phyloP scores from a whole-genome alignment of 2,888 invertebrate genomes.

The Fragum whitleyi region DNA sequence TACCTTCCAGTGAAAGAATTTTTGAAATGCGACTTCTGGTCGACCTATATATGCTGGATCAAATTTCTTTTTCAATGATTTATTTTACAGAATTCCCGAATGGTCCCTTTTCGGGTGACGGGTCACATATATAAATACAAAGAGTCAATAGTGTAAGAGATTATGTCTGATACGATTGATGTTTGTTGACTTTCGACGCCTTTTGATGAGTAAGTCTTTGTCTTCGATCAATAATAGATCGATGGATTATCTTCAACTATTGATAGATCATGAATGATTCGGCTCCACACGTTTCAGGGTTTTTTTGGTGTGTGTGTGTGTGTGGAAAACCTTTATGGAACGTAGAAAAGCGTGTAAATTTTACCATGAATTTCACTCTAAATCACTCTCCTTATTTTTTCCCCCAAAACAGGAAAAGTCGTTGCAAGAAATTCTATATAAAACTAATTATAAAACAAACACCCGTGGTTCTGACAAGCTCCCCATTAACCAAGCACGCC shows the following conservation, averaged over 20 bases:
- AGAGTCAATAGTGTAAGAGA: conserved; percentile 10
- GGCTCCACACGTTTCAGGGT: too few species aligned
- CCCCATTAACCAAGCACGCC: conserved; percentile 23
- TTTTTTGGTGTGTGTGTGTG: too few species aligned
- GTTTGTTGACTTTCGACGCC: conserved; percentile 5
- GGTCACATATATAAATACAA: conserved; percentile 4
- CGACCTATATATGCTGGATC: too few species aligned
- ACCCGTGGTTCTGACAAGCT: conserved; percentile 24
- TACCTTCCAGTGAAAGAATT: too few species aligned
- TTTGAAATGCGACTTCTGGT: too few species aligned
- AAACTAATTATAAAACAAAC: conserved; percentile 30
- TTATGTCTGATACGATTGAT: conserved; percentile 8
- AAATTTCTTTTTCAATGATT: too few species aligned
- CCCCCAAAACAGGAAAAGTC: not conserved
- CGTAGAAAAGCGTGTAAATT: too few species aligned
- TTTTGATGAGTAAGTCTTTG: conserved; percentile 9
- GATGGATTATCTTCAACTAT: conserved; percentile 12
- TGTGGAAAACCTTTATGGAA: too few species aligned
- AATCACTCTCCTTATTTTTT: too few species aligned
- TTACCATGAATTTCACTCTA: too few species aligned
- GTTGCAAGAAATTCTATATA: conserved; percentile 14
- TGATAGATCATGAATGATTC: conserved; percentile 8
- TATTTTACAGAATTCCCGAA: too few species aligned
- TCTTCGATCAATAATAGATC: conserved; percentile 19
- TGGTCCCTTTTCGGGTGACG: too few species aligned